A percentile compares a stretch with the other conserved stretches of the same genome.
Evolutionary conservation across 2,113 vertebrate genomes (phyloP).

Genomic region (Microcebus murinus): DNA sequence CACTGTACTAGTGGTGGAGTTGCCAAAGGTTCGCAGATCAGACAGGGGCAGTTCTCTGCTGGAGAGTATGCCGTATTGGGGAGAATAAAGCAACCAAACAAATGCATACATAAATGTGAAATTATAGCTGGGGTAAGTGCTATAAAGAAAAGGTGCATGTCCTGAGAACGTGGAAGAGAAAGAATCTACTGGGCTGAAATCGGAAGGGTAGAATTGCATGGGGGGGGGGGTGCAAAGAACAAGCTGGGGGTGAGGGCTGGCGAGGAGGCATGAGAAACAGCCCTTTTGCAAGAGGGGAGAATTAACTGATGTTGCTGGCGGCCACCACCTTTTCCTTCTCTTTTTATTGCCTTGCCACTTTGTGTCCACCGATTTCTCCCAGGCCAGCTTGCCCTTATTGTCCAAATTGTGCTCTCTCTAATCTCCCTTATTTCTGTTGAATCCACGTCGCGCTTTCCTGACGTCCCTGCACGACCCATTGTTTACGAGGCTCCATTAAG

Average conservation of each 20-base stretch:
- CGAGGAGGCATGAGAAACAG: background rate
- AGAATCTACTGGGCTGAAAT: background rate
- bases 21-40: background rate
- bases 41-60: background rate
- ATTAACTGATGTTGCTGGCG: background rate
- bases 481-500: background rate
- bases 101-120: background rate
- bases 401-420: background rate
- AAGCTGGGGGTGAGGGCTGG: background rate
- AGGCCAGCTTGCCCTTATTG: background rate
- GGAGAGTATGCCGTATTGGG: background rate
- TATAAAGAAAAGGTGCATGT: background rate
- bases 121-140: background rate
- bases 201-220: background rate
- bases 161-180: background rate
- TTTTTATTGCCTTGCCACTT: background rate
- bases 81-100: background rate
- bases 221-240: background rate
- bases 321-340: background rate
- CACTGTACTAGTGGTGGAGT: background rate
- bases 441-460: background rate
- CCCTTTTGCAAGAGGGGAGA: background rate
- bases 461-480: background rate
- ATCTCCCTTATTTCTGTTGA: background rate
- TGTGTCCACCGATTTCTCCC: background rate